A percentile compares a stretch with the other conserved stretches of the same genome.
Conservation (phyloP, 1,140 invertebrate genomes). For the Acyrthosiphon pisum region DNA sequence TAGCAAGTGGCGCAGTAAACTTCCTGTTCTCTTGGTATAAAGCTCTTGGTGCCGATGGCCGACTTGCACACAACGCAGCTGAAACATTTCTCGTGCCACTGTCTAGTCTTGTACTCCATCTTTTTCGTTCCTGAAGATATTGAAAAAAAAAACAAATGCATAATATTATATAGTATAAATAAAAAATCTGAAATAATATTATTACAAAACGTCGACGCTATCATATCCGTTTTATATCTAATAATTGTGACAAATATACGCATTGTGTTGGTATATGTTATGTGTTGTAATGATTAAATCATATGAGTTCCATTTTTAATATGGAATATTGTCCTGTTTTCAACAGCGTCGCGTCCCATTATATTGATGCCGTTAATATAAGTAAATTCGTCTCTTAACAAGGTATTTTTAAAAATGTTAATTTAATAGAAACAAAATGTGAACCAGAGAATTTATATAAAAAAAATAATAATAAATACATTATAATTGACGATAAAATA, state of each 20-base stretch:
- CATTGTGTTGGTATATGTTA: background rate
- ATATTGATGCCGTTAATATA: too few relatives aligned
- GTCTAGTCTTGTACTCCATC: conserved; percentile 99
- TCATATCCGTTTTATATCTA: background rate
- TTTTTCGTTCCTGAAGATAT: conserved; percentile 92
- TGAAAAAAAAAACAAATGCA: background rate
- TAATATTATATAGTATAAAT: background rate
- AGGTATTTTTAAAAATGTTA: too few relatives aligned
- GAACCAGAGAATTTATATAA: too few relatives aligned
- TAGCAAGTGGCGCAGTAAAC: conserved; percentile 99
- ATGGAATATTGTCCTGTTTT: background rate
- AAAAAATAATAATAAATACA: background rate
- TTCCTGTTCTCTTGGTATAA: conserved; percentile 98
- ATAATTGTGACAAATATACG: background rate
- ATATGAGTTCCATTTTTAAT: background rate
- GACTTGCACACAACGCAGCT: conserved; percentile 97
- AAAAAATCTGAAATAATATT: background rate
- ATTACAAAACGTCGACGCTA: background rate
- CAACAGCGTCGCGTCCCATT: background rate
- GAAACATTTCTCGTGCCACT: conserved; percentile 99
- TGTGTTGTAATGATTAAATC: background rate
- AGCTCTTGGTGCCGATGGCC: conserved; percentile 98
- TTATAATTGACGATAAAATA: background rate
- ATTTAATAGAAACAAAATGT: too few relatives aligned
- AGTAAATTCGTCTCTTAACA: too few relatives aligned